Conservation (phyloP, 2,113 vertebrate species). For the Hassar affinis region DNA sequence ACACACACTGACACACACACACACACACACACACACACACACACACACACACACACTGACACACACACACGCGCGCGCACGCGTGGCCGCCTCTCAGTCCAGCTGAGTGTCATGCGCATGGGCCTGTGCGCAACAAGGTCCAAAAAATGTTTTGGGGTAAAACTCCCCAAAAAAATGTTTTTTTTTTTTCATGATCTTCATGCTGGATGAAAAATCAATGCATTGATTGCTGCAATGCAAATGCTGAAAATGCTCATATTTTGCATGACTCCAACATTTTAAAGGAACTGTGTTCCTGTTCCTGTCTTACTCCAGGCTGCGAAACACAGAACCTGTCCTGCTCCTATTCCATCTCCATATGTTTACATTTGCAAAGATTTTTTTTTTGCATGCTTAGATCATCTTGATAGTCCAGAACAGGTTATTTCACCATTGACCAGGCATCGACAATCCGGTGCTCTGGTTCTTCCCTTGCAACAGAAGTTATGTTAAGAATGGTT, state of each 20-base stretch:
- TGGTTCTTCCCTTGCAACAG: too few relatives aligned
- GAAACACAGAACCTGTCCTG: too few relatives aligned
- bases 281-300: too few relatives aligned
- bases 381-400: not conserved
- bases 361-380: conserved; percentile 32
- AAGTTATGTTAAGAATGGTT: too few relatives aligned
- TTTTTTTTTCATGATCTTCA: too few relatives aligned
- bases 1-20: too few relatives aligned
- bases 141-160: not conserved
- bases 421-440: not conserved
- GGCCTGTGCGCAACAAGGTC: not conserved
- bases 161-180: too few relatives aligned
- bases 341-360: not conserved
- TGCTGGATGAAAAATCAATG: not conserved
- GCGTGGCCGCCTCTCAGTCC: not conserved
- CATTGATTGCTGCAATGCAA: too few relatives aligned
- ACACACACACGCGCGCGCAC: too few relatives aligned
- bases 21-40: too few relatives aligned
- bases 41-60: too few relatives aligned
- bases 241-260: conserved; percentile 62
- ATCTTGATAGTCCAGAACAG: not conserved
- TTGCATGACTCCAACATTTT: conserved; percentile 65
- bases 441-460: not conserved
- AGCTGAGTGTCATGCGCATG: not conserved
- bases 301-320: too few relatives aligned